phyloP scores from a whole-genome alignment of 1,140 invertebrate species.

The Antheraea mylitta region DNA sequence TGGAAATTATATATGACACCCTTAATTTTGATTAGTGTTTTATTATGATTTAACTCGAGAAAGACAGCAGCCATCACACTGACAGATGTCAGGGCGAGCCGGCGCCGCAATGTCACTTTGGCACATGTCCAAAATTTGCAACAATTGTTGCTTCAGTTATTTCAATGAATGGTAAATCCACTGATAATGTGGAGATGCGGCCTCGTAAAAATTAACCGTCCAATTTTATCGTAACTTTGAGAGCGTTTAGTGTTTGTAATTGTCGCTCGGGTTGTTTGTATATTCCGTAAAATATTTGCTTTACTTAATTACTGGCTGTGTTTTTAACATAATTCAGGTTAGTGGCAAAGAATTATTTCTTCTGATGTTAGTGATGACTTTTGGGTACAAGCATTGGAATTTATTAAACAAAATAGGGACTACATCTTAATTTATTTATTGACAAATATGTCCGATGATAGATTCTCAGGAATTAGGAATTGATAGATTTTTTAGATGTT shows the following conservation, averaged over 20 bases:
- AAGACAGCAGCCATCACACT: neutral
- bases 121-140: conserved; percentile 17
- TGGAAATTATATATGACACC: too few species aligned
- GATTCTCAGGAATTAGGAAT: too few species aligned
- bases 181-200: neutral
- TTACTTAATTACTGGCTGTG: neutral
- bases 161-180: neutral
- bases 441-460: too few species aligned
- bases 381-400: too few species aligned
- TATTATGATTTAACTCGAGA: neutral
- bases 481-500: too few species aligned
- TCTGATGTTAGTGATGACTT: too few species aligned
- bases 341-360: too few species aligned
- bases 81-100: conserved; percentile 16
- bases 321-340: neutral
- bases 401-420: too few species aligned
- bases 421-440: too few species aligned
- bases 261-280: neutral
- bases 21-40: neutral
- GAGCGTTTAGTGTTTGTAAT: neutral
- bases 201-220: neutral
- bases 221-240: neutral
- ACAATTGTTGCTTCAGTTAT: conserved; percentile 15
- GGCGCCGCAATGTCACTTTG: conserved; percentile 11
- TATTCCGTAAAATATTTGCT: neutral